Evolutionary conservation across 2,888 invertebrate genomes (phyloP).

Genomic region (Eutolmus rufibarbis): DNA sequence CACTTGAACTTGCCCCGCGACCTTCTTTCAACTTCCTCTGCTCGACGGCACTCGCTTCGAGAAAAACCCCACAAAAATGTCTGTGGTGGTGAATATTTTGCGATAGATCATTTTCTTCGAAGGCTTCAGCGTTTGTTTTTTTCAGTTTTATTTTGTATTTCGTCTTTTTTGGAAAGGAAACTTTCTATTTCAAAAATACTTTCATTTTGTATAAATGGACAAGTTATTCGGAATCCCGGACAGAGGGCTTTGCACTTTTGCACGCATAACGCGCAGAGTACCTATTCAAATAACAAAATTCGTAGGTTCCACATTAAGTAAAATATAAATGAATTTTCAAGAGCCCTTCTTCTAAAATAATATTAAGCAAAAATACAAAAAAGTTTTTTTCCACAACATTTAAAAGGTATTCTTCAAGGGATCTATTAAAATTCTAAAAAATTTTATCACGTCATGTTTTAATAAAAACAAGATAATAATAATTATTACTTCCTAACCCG

Average conservation of each 20-base stretch:
- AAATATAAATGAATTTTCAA: not conserved
- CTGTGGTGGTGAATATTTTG: not conserved
- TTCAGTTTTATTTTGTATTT: not conserved
- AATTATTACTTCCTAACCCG: too few species aligned
- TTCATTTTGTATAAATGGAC: not conserved
- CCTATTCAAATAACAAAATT: not conserved
- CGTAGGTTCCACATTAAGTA: not conserved
- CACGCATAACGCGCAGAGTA: not conserved
- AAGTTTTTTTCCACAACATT: too few species aligned
- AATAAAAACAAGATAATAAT: too few species aligned
- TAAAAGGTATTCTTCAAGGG: too few species aligned
- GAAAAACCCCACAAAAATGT: not conserved
- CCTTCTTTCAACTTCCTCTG: not conserved
- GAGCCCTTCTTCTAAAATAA: not conserved
- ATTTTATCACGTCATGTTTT: too few species aligned
- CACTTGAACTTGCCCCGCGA: not conserved
- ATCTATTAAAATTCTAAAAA: too few species aligned
- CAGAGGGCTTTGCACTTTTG: not conserved
- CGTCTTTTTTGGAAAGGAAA: not conserved
- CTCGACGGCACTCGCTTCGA: not conserved
- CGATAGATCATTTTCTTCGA: not conserved
- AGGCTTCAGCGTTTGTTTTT: not conserved
- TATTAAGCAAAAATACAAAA: too few species aligned
- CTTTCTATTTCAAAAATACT: slow-evolving; percentile 27
- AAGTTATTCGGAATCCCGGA: not conserved